phyloP scores from a whole-genome alignment of 2,797 vertebrate genomes.

The Eidolon dupreanum region DNA sequence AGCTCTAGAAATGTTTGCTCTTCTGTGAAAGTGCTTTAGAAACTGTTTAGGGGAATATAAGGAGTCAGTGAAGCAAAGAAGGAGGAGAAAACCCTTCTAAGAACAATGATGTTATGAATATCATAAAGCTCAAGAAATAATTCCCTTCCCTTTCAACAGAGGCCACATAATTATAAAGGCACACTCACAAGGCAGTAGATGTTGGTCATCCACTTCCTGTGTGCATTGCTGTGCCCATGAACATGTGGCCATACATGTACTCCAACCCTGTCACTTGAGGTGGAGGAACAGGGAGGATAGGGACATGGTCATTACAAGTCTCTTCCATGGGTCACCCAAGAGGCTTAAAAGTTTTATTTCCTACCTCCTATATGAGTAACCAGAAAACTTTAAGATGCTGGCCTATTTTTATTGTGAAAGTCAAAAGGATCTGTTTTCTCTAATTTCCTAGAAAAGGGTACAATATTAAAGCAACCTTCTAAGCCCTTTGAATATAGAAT shows the following conservation, averaged over 20 bases:
- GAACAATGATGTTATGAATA: background rate
- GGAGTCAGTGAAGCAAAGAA: background rate
- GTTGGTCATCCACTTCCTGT: background rate
- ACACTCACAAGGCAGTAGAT: background rate
- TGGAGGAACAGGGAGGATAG: background rate
- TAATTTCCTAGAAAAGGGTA: background rate
- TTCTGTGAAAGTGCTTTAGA: background rate
- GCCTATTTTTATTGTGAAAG: background rate
- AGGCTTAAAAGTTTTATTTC: background rate
- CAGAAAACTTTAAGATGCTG: background rate
- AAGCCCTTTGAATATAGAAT: constrained; percentile 21
- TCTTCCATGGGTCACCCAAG: background rate
- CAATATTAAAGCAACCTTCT: background rate
- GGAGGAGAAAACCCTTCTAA: background rate
- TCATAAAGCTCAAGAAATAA: background rate
- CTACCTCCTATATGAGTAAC: background rate
- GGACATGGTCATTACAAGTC: background rate
- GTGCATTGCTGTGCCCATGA: background rate
- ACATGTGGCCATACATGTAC: too few relatives aligned
- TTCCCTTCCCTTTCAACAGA: background rate
- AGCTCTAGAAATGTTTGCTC: background rate
- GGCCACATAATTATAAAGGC: background rate
- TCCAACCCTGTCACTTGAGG: too few relatives aligned
- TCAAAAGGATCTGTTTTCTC: constrained; percentile 9
- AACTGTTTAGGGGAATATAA: background rate